Conservation (phyloP, 2,113 vertebrate genomes). For the Excalfactoria chinensis region DNA sequence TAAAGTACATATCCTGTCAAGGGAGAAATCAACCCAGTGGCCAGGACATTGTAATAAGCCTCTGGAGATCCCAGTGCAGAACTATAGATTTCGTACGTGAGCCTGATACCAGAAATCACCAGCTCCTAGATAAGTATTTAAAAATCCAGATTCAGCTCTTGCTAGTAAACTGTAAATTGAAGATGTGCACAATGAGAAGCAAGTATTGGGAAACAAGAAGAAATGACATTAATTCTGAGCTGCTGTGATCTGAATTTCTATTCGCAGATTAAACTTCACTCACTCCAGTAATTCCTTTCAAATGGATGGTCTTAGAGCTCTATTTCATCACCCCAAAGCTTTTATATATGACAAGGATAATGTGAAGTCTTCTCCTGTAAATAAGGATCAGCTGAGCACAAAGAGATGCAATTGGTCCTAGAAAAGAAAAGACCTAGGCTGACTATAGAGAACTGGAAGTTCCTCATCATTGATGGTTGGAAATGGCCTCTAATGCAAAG, state of each 20-base stretch:
- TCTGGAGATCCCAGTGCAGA: not conserved
- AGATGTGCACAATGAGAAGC: not conserved
- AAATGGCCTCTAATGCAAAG: not conserved
- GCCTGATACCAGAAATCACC: not conserved
- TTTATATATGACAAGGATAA: slow-evolving; percentile 8
- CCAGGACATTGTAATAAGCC: not conserved
- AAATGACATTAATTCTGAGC: not conserved
- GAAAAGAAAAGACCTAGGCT: not conserved
- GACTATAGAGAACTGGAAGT: not conserved
- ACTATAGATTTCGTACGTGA: not conserved
- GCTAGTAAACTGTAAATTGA: not conserved
- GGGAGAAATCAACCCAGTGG: not conserved
- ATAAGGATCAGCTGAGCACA: not conserved
- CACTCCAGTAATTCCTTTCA: not conserved
- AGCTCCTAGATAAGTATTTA: not conserved
- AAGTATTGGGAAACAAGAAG: not conserved
- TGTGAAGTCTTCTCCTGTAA: not conserved
- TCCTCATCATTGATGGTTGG: not conserved
- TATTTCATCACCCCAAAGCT: not conserved
- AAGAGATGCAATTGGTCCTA: not conserved
- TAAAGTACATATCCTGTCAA: not conserved
- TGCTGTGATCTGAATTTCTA: not conserved
- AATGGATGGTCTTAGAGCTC: not conserved
- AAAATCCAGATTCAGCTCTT: not conserved
- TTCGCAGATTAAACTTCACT: slow-evolving; percentile 13